A percentile compares a stretch with the other conserved stretches of the same genome.
phyloP scores from a whole-genome alignment of 2,113 vertebrate species.

The Protobothrops mucrosquamatus region DNA sequence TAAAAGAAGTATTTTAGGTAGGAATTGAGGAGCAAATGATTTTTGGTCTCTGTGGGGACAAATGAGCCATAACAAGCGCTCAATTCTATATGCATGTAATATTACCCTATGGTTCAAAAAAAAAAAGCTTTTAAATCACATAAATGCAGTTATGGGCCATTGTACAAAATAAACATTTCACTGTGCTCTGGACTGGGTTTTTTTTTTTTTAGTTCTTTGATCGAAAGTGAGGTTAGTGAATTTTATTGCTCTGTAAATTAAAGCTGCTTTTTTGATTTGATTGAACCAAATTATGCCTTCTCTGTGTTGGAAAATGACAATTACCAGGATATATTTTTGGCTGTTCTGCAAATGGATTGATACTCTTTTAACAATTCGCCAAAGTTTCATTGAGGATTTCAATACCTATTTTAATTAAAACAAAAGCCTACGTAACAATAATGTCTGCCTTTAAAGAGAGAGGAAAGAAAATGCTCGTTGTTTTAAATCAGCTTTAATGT shows the following conservation, averaged over 20 bases:
- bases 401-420: conserved; percentile 82
- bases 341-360: conserved; percentile 60
- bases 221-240: conserved; percentile 67
- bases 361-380: conserved; percentile 67
- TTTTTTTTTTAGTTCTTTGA: conserved; percentile 73
- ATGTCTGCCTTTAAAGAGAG: conserved; percentile 70
- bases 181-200: conserved; percentile 73
- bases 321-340: conserved; percentile 56
- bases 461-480: conserved; percentile 60
- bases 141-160: conserved; percentile 86
- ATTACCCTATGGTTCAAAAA: conserved; percentile 73
- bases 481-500: conserved; percentile 78
- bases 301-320: conserved; percentile 69
- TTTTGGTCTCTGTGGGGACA: conserved; percentile 81
- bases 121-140: conserved; percentile 85
- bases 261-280: conserved; percentile 72
- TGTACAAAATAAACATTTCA: conserved; percentile 88
- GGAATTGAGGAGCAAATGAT: conserved; percentile 77
- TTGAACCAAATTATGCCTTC: conserved; percentile 79
- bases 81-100: conserved; percentile 83
- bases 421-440: conserved; percentile 74
- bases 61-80: conserved; percentile 84
- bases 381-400: conserved; percentile 79
- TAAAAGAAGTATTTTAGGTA: conserved; percentile 75
- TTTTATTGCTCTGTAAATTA: conserved; percentile 81